Evolutionary conservation across 2,113 vertebrate species (phyloP).

Genomic region (Sciurus niger): DNA sequence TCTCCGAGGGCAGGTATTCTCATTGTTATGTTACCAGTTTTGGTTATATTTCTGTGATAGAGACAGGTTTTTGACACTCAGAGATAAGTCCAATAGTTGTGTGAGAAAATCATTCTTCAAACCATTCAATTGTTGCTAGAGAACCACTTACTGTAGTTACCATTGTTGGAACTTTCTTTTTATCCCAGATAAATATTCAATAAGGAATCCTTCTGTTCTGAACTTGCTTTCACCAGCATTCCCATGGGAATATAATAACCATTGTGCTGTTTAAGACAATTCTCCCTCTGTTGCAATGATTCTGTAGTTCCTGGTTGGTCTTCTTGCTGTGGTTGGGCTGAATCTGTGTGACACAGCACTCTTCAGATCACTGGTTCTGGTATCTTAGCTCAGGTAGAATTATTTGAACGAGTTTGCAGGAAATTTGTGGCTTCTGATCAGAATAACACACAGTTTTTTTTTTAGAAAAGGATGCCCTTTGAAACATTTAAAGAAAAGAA

Average conservation of each 20-base stretch:
- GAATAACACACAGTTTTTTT: slow-evolving; percentile 83
- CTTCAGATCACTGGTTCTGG: slow-evolving; percentile 81
- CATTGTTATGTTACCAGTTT: neutral
- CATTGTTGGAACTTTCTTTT: neutral
- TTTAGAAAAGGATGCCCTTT: slow-evolving; percentile 69
- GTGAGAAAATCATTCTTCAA: neutral
- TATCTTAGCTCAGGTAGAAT: slow-evolving; percentile 74
- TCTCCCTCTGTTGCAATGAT: slow-evolving; percentile 40
- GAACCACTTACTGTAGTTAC: neutral
- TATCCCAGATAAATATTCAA: slow-evolving; percentile 69
- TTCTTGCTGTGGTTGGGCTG: slow-evolving; percentile 78
- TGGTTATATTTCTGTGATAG: neutral
- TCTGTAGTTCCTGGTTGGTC: slow-evolving; percentile 66
- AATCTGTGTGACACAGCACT: slow-evolving; percentile 77
- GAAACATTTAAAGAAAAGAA: slow-evolving; percentile 83
- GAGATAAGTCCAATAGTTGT: neutral
- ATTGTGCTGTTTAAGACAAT: slow-evolving; percentile 65
- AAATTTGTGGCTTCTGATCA: slow-evolving; percentile 81
- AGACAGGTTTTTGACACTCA: neutral
- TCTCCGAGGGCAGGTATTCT: neutral
- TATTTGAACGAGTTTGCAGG: slow-evolving; percentile 79
- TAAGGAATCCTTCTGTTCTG: slow-evolving; percentile 49
- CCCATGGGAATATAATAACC: slow-evolving; percentile 61
- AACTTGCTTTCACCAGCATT: slow-evolving; percentile 78
- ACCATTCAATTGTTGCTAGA: neutral